phyloP scores from a whole-genome alignment of 1,140 invertebrate species.

The Oncopodura yosiiana region DNA sequence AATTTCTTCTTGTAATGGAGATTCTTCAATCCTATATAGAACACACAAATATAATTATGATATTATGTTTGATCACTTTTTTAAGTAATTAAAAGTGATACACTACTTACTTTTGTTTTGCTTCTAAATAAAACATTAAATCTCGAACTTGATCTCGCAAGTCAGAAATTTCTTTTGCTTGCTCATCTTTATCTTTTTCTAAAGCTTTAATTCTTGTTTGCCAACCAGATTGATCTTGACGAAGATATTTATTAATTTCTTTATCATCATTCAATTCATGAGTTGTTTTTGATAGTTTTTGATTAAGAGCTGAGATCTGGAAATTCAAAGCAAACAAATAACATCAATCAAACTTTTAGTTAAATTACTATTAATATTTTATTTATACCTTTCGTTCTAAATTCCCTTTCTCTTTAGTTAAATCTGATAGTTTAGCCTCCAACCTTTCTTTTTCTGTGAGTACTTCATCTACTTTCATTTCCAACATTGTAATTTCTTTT shows the following conservation, averaged over 20 bases:
- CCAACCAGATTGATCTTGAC: conserved; percentile 67
- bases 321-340: not conserved
- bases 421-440: conserved; percentile 40
- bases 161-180: conserved; percentile 60
- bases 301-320: conserved; percentile 31
- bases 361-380: conserved; percentile 13
- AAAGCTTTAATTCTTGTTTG: conserved; percentile 56
- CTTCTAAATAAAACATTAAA: conserved; percentile 92
- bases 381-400: conserved; percentile 39
- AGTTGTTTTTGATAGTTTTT: conserved; percentile 47
- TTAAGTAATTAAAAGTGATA: too few species aligned
- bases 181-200: conserved; percentile 50
- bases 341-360: not conserved
- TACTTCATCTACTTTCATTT: conserved; percentile 42
- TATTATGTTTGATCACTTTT: too few species aligned
- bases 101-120: conserved; percentile 54
- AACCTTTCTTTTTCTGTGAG: conserved; percentile 57
- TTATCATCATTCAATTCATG: conserved; percentile 65
- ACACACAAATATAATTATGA: too few species aligned
- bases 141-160: conserved; percentile 85
- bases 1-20: conserved; percentile 56
- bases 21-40: conserved; percentile 53
- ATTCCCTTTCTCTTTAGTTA: conserved; percentile 29
- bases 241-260: conserved; percentile 61
- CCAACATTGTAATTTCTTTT: conserved; percentile 39